A percentile compares a stretch with the other conserved stretches of the same genome.
Conservation (phyloP, 2,888 invertebrate species). For the Cepaea hortensis region DNA sequence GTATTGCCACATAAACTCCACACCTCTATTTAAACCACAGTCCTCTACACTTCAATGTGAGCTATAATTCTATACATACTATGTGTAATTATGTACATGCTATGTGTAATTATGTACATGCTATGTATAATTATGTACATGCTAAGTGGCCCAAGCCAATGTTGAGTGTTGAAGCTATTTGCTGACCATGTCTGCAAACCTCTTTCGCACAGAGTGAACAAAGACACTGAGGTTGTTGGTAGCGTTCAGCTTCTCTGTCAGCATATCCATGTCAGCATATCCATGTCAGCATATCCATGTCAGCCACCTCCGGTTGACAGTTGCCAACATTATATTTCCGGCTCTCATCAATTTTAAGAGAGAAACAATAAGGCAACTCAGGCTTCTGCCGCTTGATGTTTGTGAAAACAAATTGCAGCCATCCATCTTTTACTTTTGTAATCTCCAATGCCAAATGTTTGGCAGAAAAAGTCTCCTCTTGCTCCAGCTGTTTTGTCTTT, state of each 20-base stretch:
- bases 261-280: slow-evolving; percentile 18
- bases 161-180: slow-evolving; percentile 2
- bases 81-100: too few species aligned
- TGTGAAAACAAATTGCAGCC: slow-evolving; percentile 65
- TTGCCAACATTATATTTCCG: slow-evolving; percentile 65
- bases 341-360: slow-evolving; percentile 58
- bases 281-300: slow-evolving; percentile 50
- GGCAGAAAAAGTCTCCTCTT: slow-evolving; percentile 57
- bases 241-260: slow-evolving; percentile 62
- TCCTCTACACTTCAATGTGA: too few species aligned
- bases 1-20: too few species aligned
- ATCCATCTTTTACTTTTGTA: slow-evolving; percentile 64
- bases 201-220: slow-evolving; percentile 61
- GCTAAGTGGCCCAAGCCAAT: too few species aligned
- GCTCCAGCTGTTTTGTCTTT: slow-evolving; percentile 54
- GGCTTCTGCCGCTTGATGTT: slow-evolving; percentile 63
- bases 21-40: too few species aligned
- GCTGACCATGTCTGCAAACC: slow-evolving; percentile 57
- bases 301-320: slow-evolving; percentile 59
- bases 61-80: too few species aligned
- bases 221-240: slow-evolving; percentile 67
- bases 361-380: slow-evolving; percentile 59
- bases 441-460: slow-evolving; percentile 59
- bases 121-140: too few species aligned
- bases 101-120: too few species aligned